Conservation (phyloP, 2,888 invertebrate species). For the Physocephala rufipes region DNA sequence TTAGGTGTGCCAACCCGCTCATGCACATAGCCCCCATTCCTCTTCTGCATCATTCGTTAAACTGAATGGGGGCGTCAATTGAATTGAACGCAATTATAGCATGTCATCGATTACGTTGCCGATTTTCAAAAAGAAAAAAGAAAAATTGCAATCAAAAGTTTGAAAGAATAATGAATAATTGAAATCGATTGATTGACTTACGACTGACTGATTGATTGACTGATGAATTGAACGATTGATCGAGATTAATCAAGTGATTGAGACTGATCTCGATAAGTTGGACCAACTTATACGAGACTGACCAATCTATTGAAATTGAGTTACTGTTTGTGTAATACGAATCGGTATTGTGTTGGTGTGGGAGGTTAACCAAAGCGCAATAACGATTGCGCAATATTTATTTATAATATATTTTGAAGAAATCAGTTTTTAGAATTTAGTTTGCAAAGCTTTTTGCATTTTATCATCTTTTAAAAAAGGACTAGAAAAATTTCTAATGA, state of each 20-base stretch:
- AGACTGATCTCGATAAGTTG: neutral
- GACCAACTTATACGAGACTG: too few species aligned
- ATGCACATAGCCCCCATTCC: too few species aligned
- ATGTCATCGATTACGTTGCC: slow-evolving; percentile 35
- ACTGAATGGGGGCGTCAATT: slow-evolving; percentile 44
- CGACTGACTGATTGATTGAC: slow-evolving; percentile 32
- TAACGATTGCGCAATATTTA: neutral
- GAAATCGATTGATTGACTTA: slow-evolving; percentile 10
- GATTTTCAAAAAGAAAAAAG: too few species aligned
- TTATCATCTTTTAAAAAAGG: too few species aligned
- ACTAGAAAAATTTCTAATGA: too few species aligned
- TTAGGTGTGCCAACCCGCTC: neutral
- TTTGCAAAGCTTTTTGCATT: neutral
- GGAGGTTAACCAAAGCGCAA: too few species aligned
- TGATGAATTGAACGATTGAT: slow-evolving; percentile 12
- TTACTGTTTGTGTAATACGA: too few species aligned
- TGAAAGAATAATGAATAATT: slow-evolving; percentile 8
- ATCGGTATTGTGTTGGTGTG: too few species aligned
- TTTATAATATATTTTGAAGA: neutral
- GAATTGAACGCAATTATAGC: slow-evolving; percentile 55
- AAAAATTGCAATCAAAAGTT: slow-evolving; percentile 5
- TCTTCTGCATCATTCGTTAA: too few species aligned
- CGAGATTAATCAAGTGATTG: slow-evolving; percentile 13
- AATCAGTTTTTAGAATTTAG: neutral
- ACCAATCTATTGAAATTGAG: too few species aligned